Base-by-base conservation (phyloP, 2,888 invertebrate genomes). In the Drosophila aldrichi region DNA sequence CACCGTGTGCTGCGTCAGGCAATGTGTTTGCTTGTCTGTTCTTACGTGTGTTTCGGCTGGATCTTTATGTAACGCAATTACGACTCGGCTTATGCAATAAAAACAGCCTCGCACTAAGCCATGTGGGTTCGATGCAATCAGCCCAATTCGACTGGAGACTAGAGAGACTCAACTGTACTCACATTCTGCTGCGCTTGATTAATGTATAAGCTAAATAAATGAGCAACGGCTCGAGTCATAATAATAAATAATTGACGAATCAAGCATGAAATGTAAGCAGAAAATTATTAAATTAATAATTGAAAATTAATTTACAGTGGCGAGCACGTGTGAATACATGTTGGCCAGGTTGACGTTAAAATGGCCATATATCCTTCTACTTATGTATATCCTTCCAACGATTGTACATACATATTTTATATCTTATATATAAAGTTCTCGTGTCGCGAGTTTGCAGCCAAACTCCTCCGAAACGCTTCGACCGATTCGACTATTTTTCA, bases 1-100 rank as follows among this genome's bases (percentile, higher is more conserved):
- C 74, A 77, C 41, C 22, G 78, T 65, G 6, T 8, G 60, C 36
- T 36, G 36, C 6, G 25, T 25, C 1, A 7, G 25, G 25, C 14
- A 6, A 2, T 5, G 36, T 38, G 55, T 44, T 40, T 52, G n/a
- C n/a, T n/a, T n/a, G 32, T 32, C 10, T 32, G 32, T 16, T 49
- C 32, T 18, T 8, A 62, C 40, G 29, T 22, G 46, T n/a, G 32
- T 25, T 20, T 18, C 20, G 14, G 10, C 48, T 63, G n/a, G 22
- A 7, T 18, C 36, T 55, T 41, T 36, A 48, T 57, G 18, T 70
- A 43, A 66, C 40, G 52, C 46, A 78, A 70, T 64, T 65, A 49
- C 16, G 32, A 6, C 20, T 46, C 16, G 41, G 20, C 34, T 48
- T 57, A 44, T 63, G 73, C 63, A 72, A 72, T 58, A 41, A 52